phyloP scores from a whole-genome alignment of 2,797 vertebrate species.

The Hydrocynus forskahlii region DNA sequence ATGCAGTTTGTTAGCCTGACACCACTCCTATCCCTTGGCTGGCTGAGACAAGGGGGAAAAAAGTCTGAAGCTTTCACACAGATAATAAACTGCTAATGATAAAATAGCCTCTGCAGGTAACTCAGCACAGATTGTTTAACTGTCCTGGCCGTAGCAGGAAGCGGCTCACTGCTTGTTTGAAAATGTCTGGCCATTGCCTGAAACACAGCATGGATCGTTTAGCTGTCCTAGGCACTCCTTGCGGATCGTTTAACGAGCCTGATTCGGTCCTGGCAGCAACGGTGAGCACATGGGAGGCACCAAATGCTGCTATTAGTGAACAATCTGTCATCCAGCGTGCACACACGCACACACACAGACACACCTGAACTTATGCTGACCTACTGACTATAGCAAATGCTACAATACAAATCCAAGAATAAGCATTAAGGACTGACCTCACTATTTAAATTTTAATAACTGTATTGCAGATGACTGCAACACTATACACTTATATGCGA shows the following conservation, averaged over 20 bases:
- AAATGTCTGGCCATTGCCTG: slow-evolving; percentile 36
- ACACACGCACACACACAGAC: slow-evolving; percentile 27
- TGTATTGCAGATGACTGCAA: background rate
- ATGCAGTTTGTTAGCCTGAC: slow-evolving; percentile 28
- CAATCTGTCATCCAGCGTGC: slow-evolving; percentile 44
- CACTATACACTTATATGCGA: no score
- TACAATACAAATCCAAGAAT: slow-evolving; percentile 3
- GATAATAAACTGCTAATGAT: background rate
- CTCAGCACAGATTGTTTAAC: slow-evolving; percentile 39
- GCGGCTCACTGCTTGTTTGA: slow-evolving; percentile 12
- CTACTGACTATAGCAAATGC: slow-evolving; percentile 23
- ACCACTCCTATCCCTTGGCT: background rate
- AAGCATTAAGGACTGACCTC: slow-evolving; percentile 1
- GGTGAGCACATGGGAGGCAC: slow-evolving; percentile 32
- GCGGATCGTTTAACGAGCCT: slow-evolving; percentile 50
- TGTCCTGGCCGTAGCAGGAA: slow-evolving; percentile 39
- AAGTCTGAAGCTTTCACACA: slow-evolving; percentile 1
- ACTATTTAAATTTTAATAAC: background rate
- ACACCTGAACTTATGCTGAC: slow-evolving; percentile 23
- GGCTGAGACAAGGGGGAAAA: background rate
- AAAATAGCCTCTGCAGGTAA: slow-evolving; percentile 41
- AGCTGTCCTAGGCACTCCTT: slow-evolving; percentile 37
- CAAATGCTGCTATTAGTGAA: slow-evolving; percentile 43
- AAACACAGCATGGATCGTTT: slow-evolving; percentile 35
- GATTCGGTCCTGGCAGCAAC: slow-evolving; percentile 50